Evolutionary conservation across 2,113 vertebrate species (phyloP), one percentile per base, ranked within the genome.

Genomic region (Galeopterus variegatus): DNA sequence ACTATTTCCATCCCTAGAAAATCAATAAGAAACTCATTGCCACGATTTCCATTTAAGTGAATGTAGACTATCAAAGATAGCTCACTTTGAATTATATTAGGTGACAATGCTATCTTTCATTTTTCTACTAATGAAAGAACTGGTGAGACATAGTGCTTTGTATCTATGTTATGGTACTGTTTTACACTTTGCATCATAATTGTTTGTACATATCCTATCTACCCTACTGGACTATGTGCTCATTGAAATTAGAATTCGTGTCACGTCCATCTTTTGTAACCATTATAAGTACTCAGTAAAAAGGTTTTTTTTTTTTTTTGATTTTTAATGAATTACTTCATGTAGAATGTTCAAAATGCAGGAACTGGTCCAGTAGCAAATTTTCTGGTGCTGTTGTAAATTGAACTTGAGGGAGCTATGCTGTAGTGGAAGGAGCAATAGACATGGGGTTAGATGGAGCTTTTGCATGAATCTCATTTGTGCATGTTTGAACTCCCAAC

Each of bases 11-110:
- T 73, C n/a, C 50, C 60, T 86, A 56, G 67, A 82, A 60, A 95
- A 80, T 85, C 54, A 84, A 60, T 70, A 62, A 52, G 50, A 82
- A 92, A 83, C 69, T 77, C 41, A 67, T 19, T 90, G 80, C 64
- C 69, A 92, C 24, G 88, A 26, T 94, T 88, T 41, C 52, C 31
- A 72, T 73, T 52, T 45, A 89, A 72, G 26, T 24, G 41, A 92
- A 89, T 70, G 58, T 73, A 76, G 36, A 84, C 50, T n/a, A 52
- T 75, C 28, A 85, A 75, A 86, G 19, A 80, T 17, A 91, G 45
- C 36, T 93, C 23, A 65, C 64, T 90, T 79, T 81, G 56, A 96
- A 81, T 69, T 92, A 14, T 94, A 76, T 95, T 86, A 86, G 67
- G 54, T 85, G 58, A 76, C 48, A 94, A 0, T 77, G 33, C 31